phyloP scores from a whole-genome alignment of 1,140 invertebrate species.

The Papilio machaon region DNA sequence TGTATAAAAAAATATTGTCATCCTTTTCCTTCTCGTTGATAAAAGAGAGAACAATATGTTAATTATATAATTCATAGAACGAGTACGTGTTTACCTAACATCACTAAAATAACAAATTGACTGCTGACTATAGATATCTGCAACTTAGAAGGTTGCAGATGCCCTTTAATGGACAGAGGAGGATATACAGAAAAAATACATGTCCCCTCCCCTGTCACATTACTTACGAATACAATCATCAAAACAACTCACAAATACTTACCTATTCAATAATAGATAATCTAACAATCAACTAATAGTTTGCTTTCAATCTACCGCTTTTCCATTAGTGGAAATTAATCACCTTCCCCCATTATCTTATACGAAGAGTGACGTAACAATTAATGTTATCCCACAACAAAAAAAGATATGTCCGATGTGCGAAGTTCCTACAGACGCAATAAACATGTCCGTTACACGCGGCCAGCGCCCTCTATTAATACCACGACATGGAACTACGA shows the following conservation, averaged over 20 bases:
- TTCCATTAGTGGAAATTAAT: slow-evolving; percentile 15
- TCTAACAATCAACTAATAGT: background rate
- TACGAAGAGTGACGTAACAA: slow-evolving; percentile 36
- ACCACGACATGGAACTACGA: background rate
- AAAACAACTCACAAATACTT: background rate
- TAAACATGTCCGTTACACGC: slow-evolving; percentile 10
- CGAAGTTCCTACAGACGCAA: background rate
- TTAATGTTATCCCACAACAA: slow-evolving; percentile 27
- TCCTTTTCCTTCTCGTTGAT: too few species aligned
- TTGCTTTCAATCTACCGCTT: background rate
- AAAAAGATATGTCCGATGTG: background rate
- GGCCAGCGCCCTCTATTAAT: background rate
- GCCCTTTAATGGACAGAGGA: background rate
- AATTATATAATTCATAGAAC: too few species aligned
- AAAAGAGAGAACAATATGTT: too few species aligned
- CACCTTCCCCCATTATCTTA: slow-evolving; percentile 8
- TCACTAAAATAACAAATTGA: too few species aligned
- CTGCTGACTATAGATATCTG: background rate
- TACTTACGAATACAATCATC: background rate
- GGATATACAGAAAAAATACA: background rate
- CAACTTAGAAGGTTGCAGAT: background rate
- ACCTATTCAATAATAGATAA: background rate
- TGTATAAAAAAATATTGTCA: too few species aligned
- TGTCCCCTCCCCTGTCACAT: background rate
- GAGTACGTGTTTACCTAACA: too few species aligned